Conservation (phyloP, 35 echinoderm and acorn worm species). For the Acanthaster planci region DNA sequence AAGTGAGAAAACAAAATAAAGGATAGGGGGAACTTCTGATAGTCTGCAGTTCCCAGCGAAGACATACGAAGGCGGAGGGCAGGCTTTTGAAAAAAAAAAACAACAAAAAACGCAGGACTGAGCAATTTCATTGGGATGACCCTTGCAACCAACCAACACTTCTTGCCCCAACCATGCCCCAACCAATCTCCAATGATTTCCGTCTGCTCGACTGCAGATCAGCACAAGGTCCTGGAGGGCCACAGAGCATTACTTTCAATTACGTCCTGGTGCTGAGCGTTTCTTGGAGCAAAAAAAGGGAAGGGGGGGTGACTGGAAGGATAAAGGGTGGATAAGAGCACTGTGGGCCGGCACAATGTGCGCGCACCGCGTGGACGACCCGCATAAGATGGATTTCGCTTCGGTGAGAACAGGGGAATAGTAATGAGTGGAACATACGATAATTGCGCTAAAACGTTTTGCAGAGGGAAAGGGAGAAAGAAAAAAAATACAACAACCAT, state of each 20-base stretch:
- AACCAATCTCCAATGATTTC: too few species aligned
- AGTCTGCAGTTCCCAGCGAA: too few species aligned
- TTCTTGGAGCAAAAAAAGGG: not conserved
- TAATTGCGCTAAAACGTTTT: constrained; percentile 1
- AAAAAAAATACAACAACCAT: too few species aligned
- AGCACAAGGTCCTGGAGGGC: not conserved
- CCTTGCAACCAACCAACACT: not conserved
- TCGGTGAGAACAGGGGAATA: not conserved
- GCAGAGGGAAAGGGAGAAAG: not conserved
- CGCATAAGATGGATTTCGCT: constrained; percentile 8
- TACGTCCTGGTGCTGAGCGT: not conserved
- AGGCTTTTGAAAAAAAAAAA: too few species aligned
- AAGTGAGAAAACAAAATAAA: too few species aligned
- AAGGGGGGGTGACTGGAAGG: not conserved
- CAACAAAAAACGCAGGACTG: not conserved
- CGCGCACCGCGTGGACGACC: not conserved
- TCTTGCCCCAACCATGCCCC: too few species aligned
- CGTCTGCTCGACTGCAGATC: not conserved
- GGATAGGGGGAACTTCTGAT: too few species aligned
- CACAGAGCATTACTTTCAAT: constrained; percentile 15
- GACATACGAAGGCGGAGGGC: too few species aligned
- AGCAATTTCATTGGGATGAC: not conserved
- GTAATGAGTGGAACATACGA: constrained; percentile 10
- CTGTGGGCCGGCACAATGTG: not conserved
- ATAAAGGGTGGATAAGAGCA: too few species aligned